A percentile compares a stretch with the other conserved stretches of the same genome.
Conservation (phyloP, 2,888 invertebrate genomes). For the Synanthedon andrenaeformis region DNA sequence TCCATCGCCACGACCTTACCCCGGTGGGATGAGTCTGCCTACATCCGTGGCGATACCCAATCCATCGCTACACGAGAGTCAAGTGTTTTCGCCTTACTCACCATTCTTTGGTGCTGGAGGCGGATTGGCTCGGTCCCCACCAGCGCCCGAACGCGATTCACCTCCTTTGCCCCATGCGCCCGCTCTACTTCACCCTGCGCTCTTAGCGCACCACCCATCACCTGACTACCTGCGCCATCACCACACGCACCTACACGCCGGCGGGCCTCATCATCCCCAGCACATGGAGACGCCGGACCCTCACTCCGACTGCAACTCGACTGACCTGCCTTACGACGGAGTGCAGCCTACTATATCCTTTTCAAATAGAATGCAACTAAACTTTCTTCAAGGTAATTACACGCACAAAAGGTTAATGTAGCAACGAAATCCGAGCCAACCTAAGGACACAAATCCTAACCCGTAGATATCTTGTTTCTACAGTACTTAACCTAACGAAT, state of each 20-base stretch:
- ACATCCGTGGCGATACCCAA: slow-evolving; percentile 97
- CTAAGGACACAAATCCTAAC: slow-evolving; percentile 29
- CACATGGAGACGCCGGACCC: slow-evolving; percentile 88
- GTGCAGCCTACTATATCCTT: slow-evolving; percentile 97
- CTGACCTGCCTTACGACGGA: slow-evolving; percentile 91
- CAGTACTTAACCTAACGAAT: slow-evolving; percentile 69
- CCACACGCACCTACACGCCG: slow-evolving; percentile 81
- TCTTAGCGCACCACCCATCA: slow-evolving; percentile 85
- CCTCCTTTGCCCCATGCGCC: slow-evolving; percentile 88
- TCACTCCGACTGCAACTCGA: slow-evolving; percentile 91
- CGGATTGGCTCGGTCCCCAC: slow-evolving; percentile 67
- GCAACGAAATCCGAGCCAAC: slow-evolving; percentile 22
- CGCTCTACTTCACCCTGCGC: slow-evolving; percentile 86
- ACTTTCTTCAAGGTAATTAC: slow-evolving; percentile 4
- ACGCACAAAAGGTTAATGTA: slow-evolving; percentile 1
- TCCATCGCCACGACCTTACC: slow-evolving; percentile 81
- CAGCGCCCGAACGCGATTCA: slow-evolving; percentile 80
- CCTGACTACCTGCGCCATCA: slow-evolving; percentile 83
- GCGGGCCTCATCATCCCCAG: slow-evolving; percentile 79
- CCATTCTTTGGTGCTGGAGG: slow-evolving; percentile 83
- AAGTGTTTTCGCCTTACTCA: slow-evolving; percentile 92
- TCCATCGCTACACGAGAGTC: slow-evolving; percentile 94
- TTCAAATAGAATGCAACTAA: slow-evolving; percentile 43
- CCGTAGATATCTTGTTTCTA: slow-evolving; percentile 67
- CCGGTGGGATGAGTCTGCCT: slow-evolving; percentile 90